Evolutionary conservation across 2,888 invertebrate genomes (phyloP), one percentile per base, ranked within the genome.

Genomic region (Disparrhopalites patrizii): DNA sequence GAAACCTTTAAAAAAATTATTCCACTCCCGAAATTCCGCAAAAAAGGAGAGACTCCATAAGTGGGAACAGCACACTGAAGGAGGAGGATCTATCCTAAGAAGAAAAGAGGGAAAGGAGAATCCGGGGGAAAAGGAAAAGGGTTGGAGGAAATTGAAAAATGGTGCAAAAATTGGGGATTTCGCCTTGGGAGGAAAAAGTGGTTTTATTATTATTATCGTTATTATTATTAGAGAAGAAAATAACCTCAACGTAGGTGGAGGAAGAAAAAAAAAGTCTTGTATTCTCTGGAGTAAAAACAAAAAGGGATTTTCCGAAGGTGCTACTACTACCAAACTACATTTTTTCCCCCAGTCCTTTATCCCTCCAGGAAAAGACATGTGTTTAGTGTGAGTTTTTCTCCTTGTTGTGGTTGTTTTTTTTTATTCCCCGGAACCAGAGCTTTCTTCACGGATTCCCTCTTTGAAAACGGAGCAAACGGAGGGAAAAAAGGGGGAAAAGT

Each of bases 321-420:
- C n/a, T n/a, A n/a, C n/a, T n/a, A n/a, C n/a, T n/a, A n/a, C n/a
- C n/a, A n/a, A n/a, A n/a, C n/a, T n/a, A n/a, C n/a, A n/a, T n/a
- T n/a, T 25, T 47, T 10, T n/a, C 25, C 13, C 25, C 47, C 47
- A 23, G 20, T 23, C 25, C 47, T n/a, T 47, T 18, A 47, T 47
- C 47, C 47, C 47, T n/a, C n/a, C n/a, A n/a, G n/a, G n/a, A 8
- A 23, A 15, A 47, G 47, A 47, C 47, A 23, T 47, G 47, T 47
- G 47, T 47, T 47, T 8, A 47, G 23, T n/a, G n/a, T n/a, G 20
- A 47, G 20, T 47, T 47, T 20, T 20, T 36, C 15, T 36, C 8
- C 8, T 23, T 18, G 27, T 55, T 25, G 10, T 28, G 20, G 31
- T 55, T 31, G 54, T 55, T 7, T 30, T 55, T 55, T 38, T 58